Base-by-base conservation (phyloP, 2,797 vertebrate genomes). In the Enteromius paludinosus region DNA sequence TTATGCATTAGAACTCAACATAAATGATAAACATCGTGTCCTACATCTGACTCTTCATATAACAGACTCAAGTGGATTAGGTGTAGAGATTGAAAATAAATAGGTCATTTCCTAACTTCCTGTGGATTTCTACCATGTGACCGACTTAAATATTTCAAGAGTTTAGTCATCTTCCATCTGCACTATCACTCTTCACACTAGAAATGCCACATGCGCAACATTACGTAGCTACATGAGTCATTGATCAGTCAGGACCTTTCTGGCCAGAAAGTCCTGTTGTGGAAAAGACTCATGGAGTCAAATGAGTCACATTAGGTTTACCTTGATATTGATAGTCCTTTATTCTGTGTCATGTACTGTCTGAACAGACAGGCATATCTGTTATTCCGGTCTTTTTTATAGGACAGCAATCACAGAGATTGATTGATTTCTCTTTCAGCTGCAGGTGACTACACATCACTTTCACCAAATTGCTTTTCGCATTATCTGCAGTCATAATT, bases 31-130 rank as follows among this genome's bases (percentile, higher is more conserved):
- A 74, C 23, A 45, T 17, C 17, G 62, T 28, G 61, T 54, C 15
- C 4, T 52, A 66, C 62, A 52, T 64, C 47, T 49, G 43, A 49
- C 33, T 64, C 70, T 33, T 62, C 45, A 49, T 20, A 25, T 38
- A 43, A 49, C 65, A 25, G 17, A 73, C n/a, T 74, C n/a, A 28
- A 49, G 30, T 64, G 70, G 45, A 65, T 74, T 70, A 92, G 91
- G 91, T 91, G 93, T 90, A 92, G 92, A 89, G 85, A 93, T 91
- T 88, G 90, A 85, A 64, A 80, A 78, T 90, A 90, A 92, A 92
- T 89, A 89, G 90, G 91, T 89, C 89, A 92, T 91, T 90, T 90
- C 87, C 90, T 88, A 90, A 89, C 89, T 88, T 90, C 86, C 90
- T 90, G 47, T 82, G 61, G 23, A 82, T 68, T 49, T 72, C 28